Evolutionary conservation across 2,797 vertebrate genomes (phyloP), one percentile per base, ranked within the genome.

Genomic region (Macropus fuliginosus): DNA sequence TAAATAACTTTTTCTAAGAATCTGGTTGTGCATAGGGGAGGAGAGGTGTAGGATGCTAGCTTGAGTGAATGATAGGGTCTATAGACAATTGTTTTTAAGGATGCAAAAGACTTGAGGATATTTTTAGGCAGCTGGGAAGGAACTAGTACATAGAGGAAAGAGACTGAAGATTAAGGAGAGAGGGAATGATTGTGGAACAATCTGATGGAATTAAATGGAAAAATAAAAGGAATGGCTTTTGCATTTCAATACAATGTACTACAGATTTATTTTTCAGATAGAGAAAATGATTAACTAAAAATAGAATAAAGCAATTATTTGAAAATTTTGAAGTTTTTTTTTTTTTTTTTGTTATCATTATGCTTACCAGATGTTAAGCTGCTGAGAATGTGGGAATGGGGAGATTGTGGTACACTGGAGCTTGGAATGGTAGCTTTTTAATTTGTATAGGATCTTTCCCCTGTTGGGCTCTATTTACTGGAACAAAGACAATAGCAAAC

Each of bases 31-130:
- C 91, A 95, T 16, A 56, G 55, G 89, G 91, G 34, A 10, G 57
- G 28, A 90, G 29, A 91, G 12, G 94, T 92, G 92, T 29, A 50
- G 2, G 27, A 12, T 18, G 3, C 13, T 87, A 31, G 27, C 50
- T 55, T 18, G 50, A 89, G 54, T 95, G 50, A 18, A 5, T 55
- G 14, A 9, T 54, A 10, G 34, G 90, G 16, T 93, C 56, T 52
- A 54, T 14, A 10, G 55, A 93, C 52, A 27, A 91, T 91, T 95
- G 14, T 57, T 91, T 95, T 57, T 62, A 91, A 87, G 40, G 5
- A 46, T 93, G 56, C 31, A 55, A 74, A 56, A 4, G 55, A 54
- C 0, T 93, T 34, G 5, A 21, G 54, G 9, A 59, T 91, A 52
- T 91, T 92, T 40, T 6, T 62, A 1, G 5, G 12, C 52, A 40